Evolutionary conservation across 2,888 invertebrate genomes (phyloP), one percentile per base, ranked within the genome.

Genomic region (Clepsis dumicolana): DNA sequence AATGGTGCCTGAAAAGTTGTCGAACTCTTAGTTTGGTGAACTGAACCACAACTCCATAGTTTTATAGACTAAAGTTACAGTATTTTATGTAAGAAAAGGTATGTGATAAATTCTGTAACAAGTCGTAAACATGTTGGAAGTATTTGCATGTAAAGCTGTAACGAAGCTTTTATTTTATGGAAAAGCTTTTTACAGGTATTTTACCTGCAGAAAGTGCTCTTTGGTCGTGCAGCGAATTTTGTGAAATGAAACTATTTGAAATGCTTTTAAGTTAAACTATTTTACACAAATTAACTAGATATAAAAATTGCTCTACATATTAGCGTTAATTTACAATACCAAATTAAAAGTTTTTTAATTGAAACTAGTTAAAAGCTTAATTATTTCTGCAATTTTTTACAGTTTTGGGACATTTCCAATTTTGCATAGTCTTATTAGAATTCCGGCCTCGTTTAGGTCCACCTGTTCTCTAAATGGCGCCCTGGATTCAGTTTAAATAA

Each of bases 91-190:
- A 24, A 57, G 57, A 25, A 50, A 35, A 65, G 60, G 60, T 38
- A 53, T 41, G 65, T 60, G 29, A 65, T 65, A 61, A 66, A 66
- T 60, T 60, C 29, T 54, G 29, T 44, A 44, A 24, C 32, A 44
- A 48, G 44, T 61, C 65, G 44, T 66, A 61, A 66, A 65, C 24
- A 61, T 54, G 53, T 61, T 41, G 60, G 50, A 65, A 60, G 29
- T 65, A 29, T 65, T 21, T 64, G 56, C 56, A 56, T 64, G 35
- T 48, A 35, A 41, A 38, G 8, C 14, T 48, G 48, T 18, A 21
- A 35, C 48, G 12, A 25, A 44, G 48, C 25, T 48, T 48, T 64
- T 64, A 56, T 57, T 64, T 50, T 24, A 35, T 48, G 64, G 56
- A 50, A 44, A 48, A 56, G 56, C 56, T 56, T 64, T 64, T 57